Conservation (phyloP, 2,888 invertebrate species). For the Cataglyphis cursor region DNA sequence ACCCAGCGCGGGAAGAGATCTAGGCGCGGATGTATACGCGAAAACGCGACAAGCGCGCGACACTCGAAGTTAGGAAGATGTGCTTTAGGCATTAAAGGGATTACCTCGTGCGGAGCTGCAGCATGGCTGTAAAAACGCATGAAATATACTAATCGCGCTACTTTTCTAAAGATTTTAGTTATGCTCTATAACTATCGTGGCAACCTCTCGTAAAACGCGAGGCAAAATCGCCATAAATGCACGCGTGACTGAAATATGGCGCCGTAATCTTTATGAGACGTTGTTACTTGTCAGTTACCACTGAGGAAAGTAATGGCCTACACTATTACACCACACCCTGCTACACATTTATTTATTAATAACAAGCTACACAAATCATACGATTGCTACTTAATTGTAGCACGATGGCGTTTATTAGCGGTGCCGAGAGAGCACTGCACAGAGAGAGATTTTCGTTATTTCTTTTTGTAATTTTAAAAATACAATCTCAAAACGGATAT, state of each 20-base stretch:
- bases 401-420: constrained; percentile 37
- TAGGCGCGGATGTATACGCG: not conserved
- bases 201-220: constrained; percentile 69
- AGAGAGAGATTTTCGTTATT: constrained; percentile 48
- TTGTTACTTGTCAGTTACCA: constrained; percentile 76
- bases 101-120: constrained; percentile 20
- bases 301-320: constrained; percentile 67
- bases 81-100: constrained; percentile 26
- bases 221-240: constrained; percentile 74
- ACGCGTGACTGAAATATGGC: constrained; percentile 75
- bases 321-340: constrained; percentile 64
- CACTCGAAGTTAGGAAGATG: constrained; percentile 28
- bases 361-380: constrained; percentile 70
- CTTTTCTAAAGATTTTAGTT: constrained; percentile 62
- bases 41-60: not conserved
- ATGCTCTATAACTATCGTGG: constrained; percentile 58
- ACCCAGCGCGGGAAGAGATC: constrained; percentile 25
- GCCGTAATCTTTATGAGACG: constrained; percentile 75
- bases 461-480: not conserved
- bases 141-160: constrained; percentile 73
- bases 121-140: constrained; percentile 50
- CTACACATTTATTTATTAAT: constrained; percentile 75
- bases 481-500: not conserved
- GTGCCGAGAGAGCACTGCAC: constrained; percentile 22
- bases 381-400: constrained; percentile 54